Evolutionary conservation across 2,797 vertebrate genomes (phyloP).

Genomic region (Psittacula derbiana): DNA sequence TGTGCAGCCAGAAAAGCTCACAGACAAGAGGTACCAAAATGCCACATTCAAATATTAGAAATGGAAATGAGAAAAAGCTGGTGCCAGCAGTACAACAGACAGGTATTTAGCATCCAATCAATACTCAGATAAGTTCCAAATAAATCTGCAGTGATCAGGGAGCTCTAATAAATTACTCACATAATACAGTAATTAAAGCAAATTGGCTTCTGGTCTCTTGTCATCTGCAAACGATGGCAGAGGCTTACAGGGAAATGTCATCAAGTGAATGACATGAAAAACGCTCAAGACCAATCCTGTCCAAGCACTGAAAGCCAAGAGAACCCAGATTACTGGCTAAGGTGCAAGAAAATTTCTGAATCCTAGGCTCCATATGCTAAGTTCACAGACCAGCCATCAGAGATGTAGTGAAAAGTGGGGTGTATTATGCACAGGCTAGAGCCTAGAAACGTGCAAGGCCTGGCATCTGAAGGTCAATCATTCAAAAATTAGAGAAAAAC

Average conservation of each 20-base stretch:
- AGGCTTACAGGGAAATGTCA: background rate
- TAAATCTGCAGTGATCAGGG: background rate
- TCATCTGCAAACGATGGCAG: background rate
- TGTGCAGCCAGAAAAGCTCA: background rate
- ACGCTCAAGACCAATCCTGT: background rate
- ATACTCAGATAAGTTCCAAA: background rate
- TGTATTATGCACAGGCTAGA: background rate
- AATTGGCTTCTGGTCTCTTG: background rate
- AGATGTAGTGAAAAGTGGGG: background rate
- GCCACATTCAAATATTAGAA: background rate
- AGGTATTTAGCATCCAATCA: background rate
- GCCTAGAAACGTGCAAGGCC: rapidly evolving
- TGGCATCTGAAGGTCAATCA: background rate
- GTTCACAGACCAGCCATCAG: background rate
- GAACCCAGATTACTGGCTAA: background rate
- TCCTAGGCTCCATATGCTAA: background rate
- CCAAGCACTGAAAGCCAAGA: background rate
- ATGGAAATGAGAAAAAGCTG: background rate
- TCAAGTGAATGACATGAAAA: background rate
- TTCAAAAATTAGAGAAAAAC: background rate
- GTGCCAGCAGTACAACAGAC: background rate
- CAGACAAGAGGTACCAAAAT: background rate
- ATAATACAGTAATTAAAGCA: background rate
- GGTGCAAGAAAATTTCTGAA: background rate
- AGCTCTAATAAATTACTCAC: background rate